Percentiles rank a stretch among this genome's conserved stretches.
phyloP scores from a whole-genome alignment of 2,888 invertebrate species.

The Lepidocyrtinus sp. region DNA sequence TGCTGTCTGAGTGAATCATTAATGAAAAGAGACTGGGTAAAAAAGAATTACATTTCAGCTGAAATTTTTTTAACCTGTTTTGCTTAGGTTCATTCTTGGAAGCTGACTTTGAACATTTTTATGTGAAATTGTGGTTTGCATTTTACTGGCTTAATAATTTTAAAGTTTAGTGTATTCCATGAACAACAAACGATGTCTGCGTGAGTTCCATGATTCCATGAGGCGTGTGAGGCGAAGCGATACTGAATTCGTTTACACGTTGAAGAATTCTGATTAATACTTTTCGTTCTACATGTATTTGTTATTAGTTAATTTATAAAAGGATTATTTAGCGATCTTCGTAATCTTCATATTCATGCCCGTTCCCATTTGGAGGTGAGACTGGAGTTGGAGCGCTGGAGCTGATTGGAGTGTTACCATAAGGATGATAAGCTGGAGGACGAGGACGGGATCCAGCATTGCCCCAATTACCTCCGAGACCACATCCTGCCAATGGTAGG shows the following conservation, averaged over 20 bases:
- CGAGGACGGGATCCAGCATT: conserved; percentile 36
- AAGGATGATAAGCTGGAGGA: conserved; percentile 41
- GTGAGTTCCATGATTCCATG: neutral
- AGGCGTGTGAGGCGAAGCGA: neutral
- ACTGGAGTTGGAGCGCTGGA: conserved; percentile 38
- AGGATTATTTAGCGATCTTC: conserved; percentile 31
- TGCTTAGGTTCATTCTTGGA: neutral
- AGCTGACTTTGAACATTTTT: conserved; percentile 6
- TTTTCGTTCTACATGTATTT: neutral
- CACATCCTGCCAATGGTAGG: conserved; percentile 83
- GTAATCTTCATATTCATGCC: conserved; percentile 44
- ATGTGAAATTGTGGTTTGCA: neutral
- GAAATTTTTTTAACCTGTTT: too few relatives aligned
- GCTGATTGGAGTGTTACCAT: conserved; percentile 26
- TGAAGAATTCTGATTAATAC: neutral
- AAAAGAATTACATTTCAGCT: neutral
- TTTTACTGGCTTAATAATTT: neutral
- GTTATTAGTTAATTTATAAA: neutral
- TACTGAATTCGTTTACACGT: neutral
- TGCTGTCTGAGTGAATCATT: neutral
- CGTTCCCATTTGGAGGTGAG: conserved; percentile 25
- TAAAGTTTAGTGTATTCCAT: neutral
- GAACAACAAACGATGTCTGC: too few relatives aligned
- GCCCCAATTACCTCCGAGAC: conserved; percentile 25
- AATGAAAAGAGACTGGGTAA: neutral